These are phyloP conservation scores for Adoxophyes honmai DNA, from an alignment of 1,140 invertebrate genomes.

Conservation along the genomic window DNA sequence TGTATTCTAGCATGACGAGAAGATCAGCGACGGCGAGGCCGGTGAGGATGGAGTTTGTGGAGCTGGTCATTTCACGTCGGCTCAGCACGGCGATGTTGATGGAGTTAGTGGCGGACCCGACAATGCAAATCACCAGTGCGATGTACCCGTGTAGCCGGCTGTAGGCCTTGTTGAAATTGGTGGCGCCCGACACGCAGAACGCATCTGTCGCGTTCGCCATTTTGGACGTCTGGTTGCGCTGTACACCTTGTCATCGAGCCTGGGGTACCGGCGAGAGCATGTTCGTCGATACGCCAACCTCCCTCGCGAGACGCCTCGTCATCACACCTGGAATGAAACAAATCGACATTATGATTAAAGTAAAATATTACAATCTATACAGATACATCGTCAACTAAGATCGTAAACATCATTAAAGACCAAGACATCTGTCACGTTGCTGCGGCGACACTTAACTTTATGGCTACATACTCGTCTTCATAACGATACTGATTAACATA, in stretches of 20 bases:
- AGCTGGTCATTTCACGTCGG: slow-evolving; percentile 90
- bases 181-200: slow-evolving; percentile 70
- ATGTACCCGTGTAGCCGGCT: slow-evolving; percentile 73
- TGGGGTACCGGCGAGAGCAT: slow-evolving; percentile 1
- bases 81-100: slow-evolving; percentile 97
- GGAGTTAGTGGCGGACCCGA: slow-evolving; percentile 94
- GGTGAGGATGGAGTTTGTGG: slow-evolving; percentile 91
- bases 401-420: too few species aligned
- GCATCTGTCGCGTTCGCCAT: slow-evolving; percentile 63
- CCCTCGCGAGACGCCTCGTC: slow-evolving; percentile 4
- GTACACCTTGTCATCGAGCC: slow-evolving; percentile 45
- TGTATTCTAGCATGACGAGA: slow-evolving; percentile 95
- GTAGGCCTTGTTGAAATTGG: slow-evolving; percentile 68
- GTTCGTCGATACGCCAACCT: slow-evolving; percentile 9
- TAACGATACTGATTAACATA: too few species aligned
- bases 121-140: slow-evolving; percentile 86
- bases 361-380: too few species aligned
- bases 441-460: too few species aligned
- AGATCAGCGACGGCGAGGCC: slow-evolving; percentile 95
- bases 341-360: too few species aligned
- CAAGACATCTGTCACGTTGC: too few species aligned
- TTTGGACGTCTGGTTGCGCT: slow-evolving; percentile 27
- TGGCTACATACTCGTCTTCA: too few species aligned
- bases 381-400: too few species aligned
- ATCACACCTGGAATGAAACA: slow-evolving; percentile 33